A percentile compares a stretch with the other conserved stretches of the same genome.
These are phyloP conservation scores for Corydoras sp. DNA, from an alignment of 2,113 vertebrate species.

Conservation along the genomic window DNA sequence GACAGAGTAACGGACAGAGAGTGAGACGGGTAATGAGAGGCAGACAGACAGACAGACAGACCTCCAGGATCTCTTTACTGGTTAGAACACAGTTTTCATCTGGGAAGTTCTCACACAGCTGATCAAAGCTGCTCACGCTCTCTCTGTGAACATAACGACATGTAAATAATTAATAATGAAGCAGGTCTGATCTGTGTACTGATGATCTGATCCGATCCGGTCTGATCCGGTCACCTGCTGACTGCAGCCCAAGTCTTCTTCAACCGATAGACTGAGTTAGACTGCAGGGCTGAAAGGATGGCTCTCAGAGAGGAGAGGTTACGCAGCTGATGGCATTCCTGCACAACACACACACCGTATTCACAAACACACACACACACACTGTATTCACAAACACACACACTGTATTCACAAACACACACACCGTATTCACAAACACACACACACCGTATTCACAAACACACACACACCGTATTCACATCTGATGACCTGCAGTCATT, in stretches of 20 bases:
- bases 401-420: no score
- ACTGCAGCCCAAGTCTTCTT: constrained; percentile 79
- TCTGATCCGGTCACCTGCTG: constrained; percentile 65
- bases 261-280: constrained; percentile 79
- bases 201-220: no score
- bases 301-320: constrained; percentile 83
- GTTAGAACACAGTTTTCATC: constrained; percentile 81
- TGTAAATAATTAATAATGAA: not conserved
- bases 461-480: no score
- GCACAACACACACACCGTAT: not conserved
- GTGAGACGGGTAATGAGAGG: no score
- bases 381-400: no score
- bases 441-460: no score
- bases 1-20: not conserved
- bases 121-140: constrained; percentile 63
- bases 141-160: constrained; percentile 62
- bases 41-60: constrained; percentile 35
- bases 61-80: constrained; percentile 75
- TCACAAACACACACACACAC: not conserved
- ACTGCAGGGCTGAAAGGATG: constrained; percentile 82
- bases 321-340: constrained; percentile 74
- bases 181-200: no score
- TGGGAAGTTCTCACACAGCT: constrained; percentile 78
- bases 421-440: no score
- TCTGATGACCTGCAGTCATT: no score